A percentile compares a stretch with the other conserved stretches of the same genome.
Evolutionary conservation across 1,140 invertebrate species (phyloP).

Genomic region (Drosophila parabipectinata): DNA sequence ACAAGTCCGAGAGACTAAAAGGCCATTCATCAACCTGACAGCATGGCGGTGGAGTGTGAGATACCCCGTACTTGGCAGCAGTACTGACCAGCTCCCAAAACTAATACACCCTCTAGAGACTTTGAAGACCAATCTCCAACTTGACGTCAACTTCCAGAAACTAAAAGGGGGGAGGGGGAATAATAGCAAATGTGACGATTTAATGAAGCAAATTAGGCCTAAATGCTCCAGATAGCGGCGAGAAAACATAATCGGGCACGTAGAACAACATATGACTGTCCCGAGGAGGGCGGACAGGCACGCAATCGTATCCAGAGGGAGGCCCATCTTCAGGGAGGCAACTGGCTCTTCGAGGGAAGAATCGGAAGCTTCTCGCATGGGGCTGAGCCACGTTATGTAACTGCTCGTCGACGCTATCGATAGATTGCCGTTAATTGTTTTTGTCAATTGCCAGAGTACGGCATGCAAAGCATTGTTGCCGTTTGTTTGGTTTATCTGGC

Average conservation of each 20-base stretch:
- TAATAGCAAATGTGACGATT: conserved; percentile 73
- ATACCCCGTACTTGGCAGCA: conserved; percentile 2
- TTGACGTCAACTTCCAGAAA: conserved; percentile 25
- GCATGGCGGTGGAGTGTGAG: not conserved
- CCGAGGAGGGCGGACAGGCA: too few relatives aligned
- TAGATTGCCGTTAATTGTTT: conserved; percentile 37
- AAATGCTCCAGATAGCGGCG: conserved; percentile 70
- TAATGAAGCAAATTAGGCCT: conserved; percentile 77
- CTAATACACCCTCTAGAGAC: not conserved
- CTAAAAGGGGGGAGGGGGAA: conserved; percentile 29
- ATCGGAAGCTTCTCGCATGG: too few relatives aligned
- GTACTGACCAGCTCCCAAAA: not conserved
- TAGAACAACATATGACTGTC: conserved; percentile 48
- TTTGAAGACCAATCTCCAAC: not conserved
- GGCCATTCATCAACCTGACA: conserved; percentile 15
- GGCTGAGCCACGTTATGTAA: not conserved
- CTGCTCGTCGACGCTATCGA: too few relatives aligned
- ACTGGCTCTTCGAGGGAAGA: too few relatives aligned
- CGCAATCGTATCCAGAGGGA: too few relatives aligned
- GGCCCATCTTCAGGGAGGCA: too few relatives aligned
- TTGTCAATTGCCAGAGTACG: conserved; percentile 41
- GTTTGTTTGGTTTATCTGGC: conserved; percentile 43
- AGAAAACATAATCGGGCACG: conserved; percentile 62
- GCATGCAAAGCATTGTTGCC: conserved; percentile 37
- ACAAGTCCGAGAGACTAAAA: conserved; percentile 5